phyloP scores from a whole-genome alignment of 2,113 vertebrate genomes.

The Neogale vison region DNA sequence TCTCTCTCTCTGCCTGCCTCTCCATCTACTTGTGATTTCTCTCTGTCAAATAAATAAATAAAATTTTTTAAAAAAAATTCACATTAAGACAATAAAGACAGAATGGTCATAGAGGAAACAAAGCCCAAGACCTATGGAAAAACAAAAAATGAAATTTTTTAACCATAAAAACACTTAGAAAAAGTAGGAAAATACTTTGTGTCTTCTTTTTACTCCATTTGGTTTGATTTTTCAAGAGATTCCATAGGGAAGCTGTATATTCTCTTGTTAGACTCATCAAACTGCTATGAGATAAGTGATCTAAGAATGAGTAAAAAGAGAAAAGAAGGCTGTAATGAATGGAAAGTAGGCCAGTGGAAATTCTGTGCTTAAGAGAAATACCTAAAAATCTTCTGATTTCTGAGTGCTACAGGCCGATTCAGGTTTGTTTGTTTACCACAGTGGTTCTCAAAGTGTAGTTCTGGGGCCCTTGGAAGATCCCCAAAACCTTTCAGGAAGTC shows the following conservation, averaged over 20 bases:
- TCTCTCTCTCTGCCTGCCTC: no score
- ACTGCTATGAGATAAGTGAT: neutral
- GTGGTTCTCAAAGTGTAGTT: neutral
- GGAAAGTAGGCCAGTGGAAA: neutral
- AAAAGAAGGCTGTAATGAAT: neutral
- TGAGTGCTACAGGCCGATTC: neutral
- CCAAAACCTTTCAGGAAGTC: neutral
- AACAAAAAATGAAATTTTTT: neutral
- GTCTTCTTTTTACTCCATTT: neutral
- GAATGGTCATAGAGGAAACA: neutral
- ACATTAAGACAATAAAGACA: neutral
- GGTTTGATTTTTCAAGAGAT: slow-evolving; percentile 12
- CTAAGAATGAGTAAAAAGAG: neutral
- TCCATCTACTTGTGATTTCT: no score
- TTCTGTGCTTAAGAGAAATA: neutral
- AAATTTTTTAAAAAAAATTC: slow-evolving; percentile 55
- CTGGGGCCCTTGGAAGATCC: neutral
- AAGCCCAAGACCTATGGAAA: slow-evolving; percentile 29
- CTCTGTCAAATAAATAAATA: no score
- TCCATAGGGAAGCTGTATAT: neutral
- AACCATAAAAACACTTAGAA: neutral
- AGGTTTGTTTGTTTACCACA: neutral
- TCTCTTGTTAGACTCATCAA: neutral
- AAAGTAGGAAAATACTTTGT: neutral
- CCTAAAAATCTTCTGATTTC: neutral